Percentiles rank a stretch among this genome's conserved stretches.
Conservation (phyloP, 2,113 vertebrate species). For the Polyodon spathula region DNA sequence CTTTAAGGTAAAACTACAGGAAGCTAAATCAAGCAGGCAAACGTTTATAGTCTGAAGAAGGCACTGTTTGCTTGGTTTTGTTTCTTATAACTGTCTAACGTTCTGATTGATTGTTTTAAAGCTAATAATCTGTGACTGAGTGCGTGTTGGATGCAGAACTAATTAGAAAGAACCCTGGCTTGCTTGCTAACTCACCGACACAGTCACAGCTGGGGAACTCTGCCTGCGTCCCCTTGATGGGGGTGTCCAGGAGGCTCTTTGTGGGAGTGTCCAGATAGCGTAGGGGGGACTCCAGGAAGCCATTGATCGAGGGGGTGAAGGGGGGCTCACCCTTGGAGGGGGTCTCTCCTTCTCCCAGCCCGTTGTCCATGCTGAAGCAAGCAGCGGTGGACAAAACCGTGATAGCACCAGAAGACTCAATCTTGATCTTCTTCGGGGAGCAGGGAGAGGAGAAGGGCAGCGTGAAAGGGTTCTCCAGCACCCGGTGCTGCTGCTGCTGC, state of each 20-base stretch:
- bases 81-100: too few relatives aligned
- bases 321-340: conserved; percentile 79
- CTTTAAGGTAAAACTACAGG: too few relatives aligned
- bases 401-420: conserved; percentile 81
- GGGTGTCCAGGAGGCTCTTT: conserved; percentile 84
- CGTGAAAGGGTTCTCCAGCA: conserved; percentile 40
- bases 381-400: conserved; percentile 89
- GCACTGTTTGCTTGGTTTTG: too few relatives aligned
- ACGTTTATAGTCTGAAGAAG: too few relatives aligned
- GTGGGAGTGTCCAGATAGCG: conserved; percentile 89
- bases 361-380: conserved; percentile 56
- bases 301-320: conserved; percentile 77
- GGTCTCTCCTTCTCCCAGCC: conserved; percentile 53
- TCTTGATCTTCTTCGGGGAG: conserved; percentile 80
- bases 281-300: conserved; percentile 88
- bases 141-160: too few relatives aligned
- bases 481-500: conserved; percentile 36
- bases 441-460: conserved; percentile 33
- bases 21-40: too few relatives aligned
- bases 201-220: conserved; percentile 91
- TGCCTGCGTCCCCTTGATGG: conserved; percentile 72
- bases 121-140: too few relatives aligned
- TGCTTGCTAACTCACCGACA: conserved; percentile 73
- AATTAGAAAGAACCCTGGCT: too few relatives aligned
- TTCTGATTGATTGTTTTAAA: too few relatives aligned